phyloP scores from a whole-genome alignment of 2,888 invertebrate species.

The Caenorhabditis angaria region DNA sequence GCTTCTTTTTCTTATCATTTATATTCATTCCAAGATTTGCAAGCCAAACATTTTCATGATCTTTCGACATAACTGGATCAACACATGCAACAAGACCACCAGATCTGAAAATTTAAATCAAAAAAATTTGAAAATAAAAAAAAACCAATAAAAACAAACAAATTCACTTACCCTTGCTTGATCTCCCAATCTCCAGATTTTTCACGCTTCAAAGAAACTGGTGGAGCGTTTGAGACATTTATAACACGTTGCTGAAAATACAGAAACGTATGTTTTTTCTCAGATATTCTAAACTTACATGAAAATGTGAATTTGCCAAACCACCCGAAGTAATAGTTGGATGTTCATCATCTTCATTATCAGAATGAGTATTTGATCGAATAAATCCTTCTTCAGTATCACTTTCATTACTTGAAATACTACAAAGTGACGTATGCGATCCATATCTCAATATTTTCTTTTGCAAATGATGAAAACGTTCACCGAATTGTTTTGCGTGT shows the following conservation, averaged over 20 bases:
- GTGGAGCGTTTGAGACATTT: slow-evolving; percentile 72
- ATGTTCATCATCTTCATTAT: slow-evolving; percentile 46
- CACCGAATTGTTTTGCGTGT: slow-evolving; percentile 71
- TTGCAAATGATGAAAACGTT: slow-evolving; percentile 58
- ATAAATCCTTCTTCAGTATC: slow-evolving; percentile 40
- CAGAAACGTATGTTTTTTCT: background rate
- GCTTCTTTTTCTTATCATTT: slow-evolving; percentile 52
- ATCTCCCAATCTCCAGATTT: slow-evolving; percentile 70
- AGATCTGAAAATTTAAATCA: slow-evolving; percentile 23
- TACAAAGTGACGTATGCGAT: slow-evolving; percentile 26
- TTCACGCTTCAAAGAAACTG: slow-evolving; percentile 68
- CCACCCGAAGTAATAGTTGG: slow-evolving; percentile 49
- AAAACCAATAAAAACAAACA: background rate
- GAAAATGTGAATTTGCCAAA: slow-evolving; percentile 64
- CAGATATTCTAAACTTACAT: slow-evolving; percentile 19
- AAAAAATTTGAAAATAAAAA: background rate
- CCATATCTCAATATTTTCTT: slow-evolving; percentile 28
- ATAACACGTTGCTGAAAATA: slow-evolving; percentile 69
- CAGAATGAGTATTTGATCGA: slow-evolving; percentile 6
- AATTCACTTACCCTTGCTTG: slow-evolving; percentile 39
- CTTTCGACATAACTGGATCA: slow-evolving; percentile 71
- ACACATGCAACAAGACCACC: slow-evolving; percentile 72
- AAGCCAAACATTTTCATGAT: slow-evolving; percentile 71
- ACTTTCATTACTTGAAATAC: slow-evolving; percentile 35
- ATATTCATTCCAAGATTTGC: slow-evolving; percentile 72